phyloP scores from a whole-genome alignment of 2,888 invertebrate genomes.

The Candidula unifasciata region DNA sequence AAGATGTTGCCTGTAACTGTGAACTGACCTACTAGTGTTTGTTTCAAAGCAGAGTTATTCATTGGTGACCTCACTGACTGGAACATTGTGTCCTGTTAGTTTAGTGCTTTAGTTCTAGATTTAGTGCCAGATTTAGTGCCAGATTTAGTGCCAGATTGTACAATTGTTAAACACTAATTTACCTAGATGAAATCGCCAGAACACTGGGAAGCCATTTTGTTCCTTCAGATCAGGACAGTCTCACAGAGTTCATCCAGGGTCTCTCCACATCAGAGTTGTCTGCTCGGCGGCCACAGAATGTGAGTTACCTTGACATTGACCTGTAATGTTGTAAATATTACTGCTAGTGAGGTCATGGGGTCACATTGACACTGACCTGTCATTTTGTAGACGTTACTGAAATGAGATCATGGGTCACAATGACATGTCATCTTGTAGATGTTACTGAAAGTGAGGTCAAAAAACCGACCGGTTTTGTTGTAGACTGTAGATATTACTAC shows the following conservation, averaged over 20 bases:
- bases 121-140: neutral
- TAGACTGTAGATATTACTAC: too few relatives aligned
- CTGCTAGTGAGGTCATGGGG: neutral
- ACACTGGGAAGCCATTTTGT: constrained; percentile 61
- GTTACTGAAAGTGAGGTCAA: too few relatives aligned
- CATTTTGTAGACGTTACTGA: neutral
- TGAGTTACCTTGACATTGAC: neutral
- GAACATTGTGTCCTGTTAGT: neutral
- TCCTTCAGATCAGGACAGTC: constrained; percentile 71
- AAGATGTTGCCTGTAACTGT: too few relatives aligned
- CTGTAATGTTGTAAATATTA: neutral
- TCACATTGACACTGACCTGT: neutral
- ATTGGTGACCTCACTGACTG: too few relatives aligned
- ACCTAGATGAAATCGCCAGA: constrained; percentile 37
- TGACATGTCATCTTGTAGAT: too few relatives aligned
- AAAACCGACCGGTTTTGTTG: too few relatives aligned
- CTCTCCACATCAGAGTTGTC: constrained; percentile 59
- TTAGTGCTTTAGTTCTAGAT: neutral
- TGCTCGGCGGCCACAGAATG: constrained; percentile 45
- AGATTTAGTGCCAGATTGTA: constrained; percentile 9
- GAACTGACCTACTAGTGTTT: too few relatives aligned
- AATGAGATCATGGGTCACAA: neutral
- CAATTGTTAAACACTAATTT: neutral
- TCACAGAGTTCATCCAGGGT: constrained; percentile 70
- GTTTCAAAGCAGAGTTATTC: too few relatives aligned